Base-by-base conservation (phyloP, 2,888 invertebrate species). In the Mantis religiosa region DNA sequence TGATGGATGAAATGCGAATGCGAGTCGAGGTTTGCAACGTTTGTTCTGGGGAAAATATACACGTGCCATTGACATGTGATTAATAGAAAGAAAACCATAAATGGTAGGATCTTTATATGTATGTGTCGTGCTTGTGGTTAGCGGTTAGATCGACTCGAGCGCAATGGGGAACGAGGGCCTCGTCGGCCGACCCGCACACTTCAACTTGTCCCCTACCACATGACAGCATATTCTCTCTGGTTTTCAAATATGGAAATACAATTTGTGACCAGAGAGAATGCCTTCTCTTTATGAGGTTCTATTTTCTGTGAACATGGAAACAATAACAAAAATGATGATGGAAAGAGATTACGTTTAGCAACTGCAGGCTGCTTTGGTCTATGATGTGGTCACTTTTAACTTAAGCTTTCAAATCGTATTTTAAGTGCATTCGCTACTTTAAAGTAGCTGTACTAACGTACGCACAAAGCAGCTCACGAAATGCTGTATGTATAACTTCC, bases 1-100 rank as follows among this genome's bases (percentile, higher is more conserved):
- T 87, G 87, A 87, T 87, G 87, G 87, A 87, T 87, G 87, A 87
- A 87, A 82, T 82, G 82, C n/a, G 30, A 34, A 87, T 87, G 41
- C 82, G 87, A 87, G 87, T 81, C 25, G 54, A 87, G 81, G 87
- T 82, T 87, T 87, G 41, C 85, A 47, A 25, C 54, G 41, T 85
- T 85, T 85, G 85, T 85, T 85, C 54, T 71, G 54, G 54, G 54
- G 54, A 71, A 71, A 71, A 71, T 54, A 54, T 85, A n/a, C 85
- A 41, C 41, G 82, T 87, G 87, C 25, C 41, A 82, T 41, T 87
- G 87, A 82, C 87, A 87, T 82, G 27, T 87, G 87, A 87, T 82
- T 87, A 87, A 87, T 82, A 87, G 82, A 87, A 87, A 41, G 34
- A 84, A 84, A 86, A 81, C 81, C 27, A 86, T 71, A 71, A 71